phyloP scores from a whole-genome alignment of 35 echinoderm and acorn worm species.

The Lytechinus pictus region DNA sequence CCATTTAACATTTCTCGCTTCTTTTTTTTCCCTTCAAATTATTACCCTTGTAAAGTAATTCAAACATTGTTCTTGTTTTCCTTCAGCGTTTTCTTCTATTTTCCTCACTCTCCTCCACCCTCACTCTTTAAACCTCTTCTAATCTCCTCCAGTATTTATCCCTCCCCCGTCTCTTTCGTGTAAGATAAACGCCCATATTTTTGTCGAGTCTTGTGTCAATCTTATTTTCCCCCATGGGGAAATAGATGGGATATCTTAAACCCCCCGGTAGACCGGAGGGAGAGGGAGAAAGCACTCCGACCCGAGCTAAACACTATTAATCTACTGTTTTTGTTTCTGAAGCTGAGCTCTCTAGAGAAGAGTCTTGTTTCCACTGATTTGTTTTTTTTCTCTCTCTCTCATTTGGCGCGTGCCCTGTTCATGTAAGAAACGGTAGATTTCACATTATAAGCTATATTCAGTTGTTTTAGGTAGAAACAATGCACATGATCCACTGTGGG shows the following conservation, averaged over 20 bases:
- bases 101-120: neutral
- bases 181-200: conserved; percentile 29
- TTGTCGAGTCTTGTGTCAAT: conserved; percentile 45
- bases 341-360: neutral
- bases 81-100: neutral
- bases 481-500: neutral
- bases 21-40: neutral
- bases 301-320: conserved; percentile 50
- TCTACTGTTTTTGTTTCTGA: conserved; percentile 49
- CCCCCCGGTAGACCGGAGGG: conserved; percentile 29
- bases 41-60: neutral
- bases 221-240: conserved; percentile 39
- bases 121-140: neutral
- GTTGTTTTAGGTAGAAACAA: neutral
- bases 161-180: conserved; percentile 14
- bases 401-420: neutral
- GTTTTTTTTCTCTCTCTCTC: neutral
- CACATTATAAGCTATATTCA: neutral
- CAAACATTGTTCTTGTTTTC: neutral
- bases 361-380: neutral
- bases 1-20: neutral
- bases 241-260: conserved; percentile 22
- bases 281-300: conserved; percentile 33
- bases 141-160: neutral
- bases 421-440: neutral